Percentiles rank a stretch among this genome's conserved stretches.
Conservation (phyloP, 2,113 vertebrate genomes). For the Pipra filicauda region DNA sequence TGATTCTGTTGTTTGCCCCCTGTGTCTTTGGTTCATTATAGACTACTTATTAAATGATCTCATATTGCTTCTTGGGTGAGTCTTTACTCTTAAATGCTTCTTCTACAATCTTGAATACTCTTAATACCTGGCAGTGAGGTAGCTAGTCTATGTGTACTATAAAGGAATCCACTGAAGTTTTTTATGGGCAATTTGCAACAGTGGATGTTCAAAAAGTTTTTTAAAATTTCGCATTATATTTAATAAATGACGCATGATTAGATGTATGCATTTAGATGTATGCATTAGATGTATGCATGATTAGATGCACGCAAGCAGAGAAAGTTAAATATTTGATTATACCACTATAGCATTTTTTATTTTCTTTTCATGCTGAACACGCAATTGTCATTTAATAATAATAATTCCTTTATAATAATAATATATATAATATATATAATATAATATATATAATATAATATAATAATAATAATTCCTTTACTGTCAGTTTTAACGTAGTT, state of each 20-base stretch:
- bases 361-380: background rate
- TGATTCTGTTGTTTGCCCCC: background rate
- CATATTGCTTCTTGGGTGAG: background rate
- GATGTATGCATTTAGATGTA: background rate
- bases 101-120: background rate
- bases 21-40: background rate
- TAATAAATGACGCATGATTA: background rate
- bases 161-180: background rate
- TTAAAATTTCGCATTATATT: background rate
- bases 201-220: background rate
- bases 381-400: background rate
- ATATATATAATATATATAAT: no score
- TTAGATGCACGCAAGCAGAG: background rate
- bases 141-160: background rate
- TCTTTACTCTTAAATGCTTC: background rate
- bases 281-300: background rate
- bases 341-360: background rate
- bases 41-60: background rate
- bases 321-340: conserved; percentile 8
- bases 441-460: no score
- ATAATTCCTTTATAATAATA: no score
- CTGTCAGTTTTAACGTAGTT: background rate
- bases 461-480: no score
- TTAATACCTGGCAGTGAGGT: background rate
- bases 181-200: background rate